Conservation (phyloP, 2,888 invertebrate species). For the Amphipoea oculea region DNA sequence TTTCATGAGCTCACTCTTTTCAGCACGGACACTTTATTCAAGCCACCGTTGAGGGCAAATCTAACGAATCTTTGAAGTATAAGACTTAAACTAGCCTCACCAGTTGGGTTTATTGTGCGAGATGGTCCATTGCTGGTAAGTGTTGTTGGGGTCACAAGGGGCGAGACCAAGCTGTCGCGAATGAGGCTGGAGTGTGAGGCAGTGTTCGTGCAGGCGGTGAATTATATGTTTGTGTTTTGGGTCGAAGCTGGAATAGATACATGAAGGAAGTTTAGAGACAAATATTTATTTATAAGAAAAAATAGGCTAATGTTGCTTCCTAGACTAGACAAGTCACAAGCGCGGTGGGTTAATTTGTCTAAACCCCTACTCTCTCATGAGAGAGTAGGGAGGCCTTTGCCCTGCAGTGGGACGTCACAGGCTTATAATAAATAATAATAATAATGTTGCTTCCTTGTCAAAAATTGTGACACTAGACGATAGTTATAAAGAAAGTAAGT, state of each 20-base stretch:
- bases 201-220: constrained; percentile 95
- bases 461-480: not conserved
- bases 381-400: no score
- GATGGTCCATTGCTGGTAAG: constrained; percentile 97
- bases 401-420: no score
- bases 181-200: constrained; percentile 96
- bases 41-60: not conserved
- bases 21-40: not conserved
- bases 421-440: no score
- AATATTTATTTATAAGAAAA: not conserved
- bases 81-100: constrained; percentile 72
- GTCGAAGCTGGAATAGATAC: constrained; percentile 91
- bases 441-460: not conserved
- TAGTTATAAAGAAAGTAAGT: not conserved
- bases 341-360: no score
- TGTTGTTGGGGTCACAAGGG: constrained; percentile 96
- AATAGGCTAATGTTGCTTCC: no score
- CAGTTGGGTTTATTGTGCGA: constrained; percentile 80
- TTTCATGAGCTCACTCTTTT: not conserved
- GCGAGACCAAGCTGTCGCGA: constrained; percentile 94
- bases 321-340: no score
- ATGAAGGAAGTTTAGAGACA: not conserved
- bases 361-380: no score
- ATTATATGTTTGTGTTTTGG: constrained; percentile 93
- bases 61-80: constrained; percentile 12